A percentile compares a stretch with the other conserved stretches of the same genome.
Evolutionary conservation across 2,888 invertebrate species (phyloP).

Genomic region (Rhodophaea formosa): DNA sequence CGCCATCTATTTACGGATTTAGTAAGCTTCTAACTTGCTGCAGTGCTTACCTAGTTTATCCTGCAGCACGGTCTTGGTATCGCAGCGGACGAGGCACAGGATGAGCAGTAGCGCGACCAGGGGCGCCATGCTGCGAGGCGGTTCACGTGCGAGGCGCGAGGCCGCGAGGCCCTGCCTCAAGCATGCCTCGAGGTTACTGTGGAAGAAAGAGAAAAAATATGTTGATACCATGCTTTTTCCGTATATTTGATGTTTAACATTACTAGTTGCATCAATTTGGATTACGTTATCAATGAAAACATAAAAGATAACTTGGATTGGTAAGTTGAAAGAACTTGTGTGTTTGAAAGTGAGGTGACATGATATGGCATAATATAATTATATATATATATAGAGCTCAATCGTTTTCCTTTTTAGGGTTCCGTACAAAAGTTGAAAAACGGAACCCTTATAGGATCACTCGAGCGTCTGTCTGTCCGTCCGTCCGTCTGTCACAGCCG

Average conservation of each 20-base stretch:
- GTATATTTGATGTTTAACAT: neutral
- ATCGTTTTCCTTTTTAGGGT: too few relatives aligned
- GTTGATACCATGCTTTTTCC: neutral
- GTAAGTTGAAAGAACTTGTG: neutral
- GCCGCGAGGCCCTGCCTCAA: slow-evolving; percentile 35
- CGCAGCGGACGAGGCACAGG: slow-evolving; percentile 69
- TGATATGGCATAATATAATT: too few relatives aligned
- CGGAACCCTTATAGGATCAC: too few relatives aligned
- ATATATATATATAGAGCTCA: too few relatives aligned
- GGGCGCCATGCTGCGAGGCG: slow-evolving; percentile 56
- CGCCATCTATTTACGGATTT: neutral
- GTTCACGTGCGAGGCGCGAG: slow-evolving; percentile 26
- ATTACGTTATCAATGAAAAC: too few relatives aligned
- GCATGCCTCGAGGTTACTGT: slow-evolving; percentile 39
- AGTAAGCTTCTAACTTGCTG: too few relatives aligned
- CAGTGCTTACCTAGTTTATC: slow-evolving; percentile 68
- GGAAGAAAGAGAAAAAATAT: slow-evolving; percentile 19
- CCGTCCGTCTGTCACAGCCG: too few relatives aligned
- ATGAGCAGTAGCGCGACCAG: slow-evolving; percentile 63
- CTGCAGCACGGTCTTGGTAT: slow-evolving; percentile 72
- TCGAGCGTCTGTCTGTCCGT: too few relatives aligned
- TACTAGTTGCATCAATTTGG: too few relatives aligned
- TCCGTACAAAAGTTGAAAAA: too few relatives aligned
- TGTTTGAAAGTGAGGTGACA: too few relatives aligned
- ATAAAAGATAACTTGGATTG: neutral